A percentile compares a stretch with the other conserved stretches of the same genome.
Evolutionary conservation across 2,797 vertebrate genomes (phyloP).

Genomic region (Enteromius argenteus): DNA sequence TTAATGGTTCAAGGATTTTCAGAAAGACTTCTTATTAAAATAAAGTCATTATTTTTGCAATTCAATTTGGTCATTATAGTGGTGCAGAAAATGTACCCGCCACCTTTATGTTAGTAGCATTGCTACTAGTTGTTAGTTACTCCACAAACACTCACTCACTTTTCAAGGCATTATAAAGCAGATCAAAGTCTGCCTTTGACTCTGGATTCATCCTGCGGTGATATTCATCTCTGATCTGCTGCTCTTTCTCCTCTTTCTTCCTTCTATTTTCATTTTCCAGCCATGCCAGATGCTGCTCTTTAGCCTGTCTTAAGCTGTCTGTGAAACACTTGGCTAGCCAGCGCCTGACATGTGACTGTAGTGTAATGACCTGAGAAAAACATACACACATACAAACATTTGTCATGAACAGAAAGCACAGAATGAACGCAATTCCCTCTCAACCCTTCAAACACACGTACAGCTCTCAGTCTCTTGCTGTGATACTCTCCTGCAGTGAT

Average conservation of each 20-base stretch:
- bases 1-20: background rate
- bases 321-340: constrained; percentile 82
- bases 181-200: constrained; percentile 87
- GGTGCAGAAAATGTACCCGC: background rate
- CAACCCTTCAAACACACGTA: constrained; percentile 71
- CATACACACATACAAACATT: background rate
- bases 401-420: background rate
- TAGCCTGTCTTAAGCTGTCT: constrained; percentile 73
- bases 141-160: constrained; percentile 75
- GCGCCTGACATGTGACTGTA: constrained; percentile 84
- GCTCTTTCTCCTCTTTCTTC: constrained; percentile 80
- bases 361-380: constrained; percentile 79
- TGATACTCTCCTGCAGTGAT: constrained; percentile 84
- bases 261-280: constrained; percentile 75
- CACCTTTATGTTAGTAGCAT: background rate
- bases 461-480: constrained; percentile 80
- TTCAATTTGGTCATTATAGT: background rate
- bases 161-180: constrained; percentile 88
- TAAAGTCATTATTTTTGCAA: background rate
- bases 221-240: constrained; percentile 76
- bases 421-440: constrained; percentile 3
- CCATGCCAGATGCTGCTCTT: constrained; percentile 75
- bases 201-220: constrained; percentile 83
- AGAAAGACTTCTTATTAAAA: background rate
- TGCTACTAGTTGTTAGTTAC: background rate